These are phyloP conservation scores for Urocolius indicus DNA, from an alignment of 2,113 vertebrate genomes.

Conservation along the genomic window DNA sequence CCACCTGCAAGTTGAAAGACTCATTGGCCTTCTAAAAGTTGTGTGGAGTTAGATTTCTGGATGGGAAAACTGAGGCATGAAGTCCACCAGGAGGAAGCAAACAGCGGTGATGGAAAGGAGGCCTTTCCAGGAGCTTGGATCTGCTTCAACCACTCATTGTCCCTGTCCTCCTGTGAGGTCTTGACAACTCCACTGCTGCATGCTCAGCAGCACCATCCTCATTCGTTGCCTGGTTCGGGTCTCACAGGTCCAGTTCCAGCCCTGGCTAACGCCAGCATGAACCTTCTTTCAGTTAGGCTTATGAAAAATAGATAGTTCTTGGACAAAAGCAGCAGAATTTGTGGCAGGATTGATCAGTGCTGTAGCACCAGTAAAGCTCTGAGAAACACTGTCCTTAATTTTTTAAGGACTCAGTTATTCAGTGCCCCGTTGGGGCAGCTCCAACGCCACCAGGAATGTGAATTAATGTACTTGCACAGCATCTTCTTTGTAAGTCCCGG, in stretches of 20 bases:
- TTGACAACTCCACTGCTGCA: not conserved
- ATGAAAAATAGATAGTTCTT: not conserved
- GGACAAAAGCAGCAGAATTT: not conserved
- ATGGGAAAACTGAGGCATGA: not conserved
- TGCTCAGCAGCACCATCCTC: not conserved
- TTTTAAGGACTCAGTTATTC: constrained; percentile 12
- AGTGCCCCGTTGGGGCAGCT: not conserved
- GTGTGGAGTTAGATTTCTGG: not conserved
- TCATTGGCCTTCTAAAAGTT: not conserved
- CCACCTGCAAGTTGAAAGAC: not conserved
- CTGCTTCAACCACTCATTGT: fast-evolving
- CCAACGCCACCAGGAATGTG: not conserved
- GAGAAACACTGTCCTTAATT: not conserved
- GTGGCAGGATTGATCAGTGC: not conserved
- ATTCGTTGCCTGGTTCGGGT: not conserved
- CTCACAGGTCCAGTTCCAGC: not conserved
- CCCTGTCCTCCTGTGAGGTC: not conserved
- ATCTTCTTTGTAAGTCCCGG: fast-evolving
- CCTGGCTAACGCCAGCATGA: not conserved
- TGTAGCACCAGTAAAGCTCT: not conserved
- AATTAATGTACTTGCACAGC: fast-evolving
- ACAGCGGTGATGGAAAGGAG: not conserved
- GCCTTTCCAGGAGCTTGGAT: not conserved
- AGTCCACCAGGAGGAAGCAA: not conserved
- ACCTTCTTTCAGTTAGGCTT: not conserved